Evolutionary conservation across 2,113 vertebrate genomes (phyloP).

Genomic region (Hiodon alosoides): DNA sequence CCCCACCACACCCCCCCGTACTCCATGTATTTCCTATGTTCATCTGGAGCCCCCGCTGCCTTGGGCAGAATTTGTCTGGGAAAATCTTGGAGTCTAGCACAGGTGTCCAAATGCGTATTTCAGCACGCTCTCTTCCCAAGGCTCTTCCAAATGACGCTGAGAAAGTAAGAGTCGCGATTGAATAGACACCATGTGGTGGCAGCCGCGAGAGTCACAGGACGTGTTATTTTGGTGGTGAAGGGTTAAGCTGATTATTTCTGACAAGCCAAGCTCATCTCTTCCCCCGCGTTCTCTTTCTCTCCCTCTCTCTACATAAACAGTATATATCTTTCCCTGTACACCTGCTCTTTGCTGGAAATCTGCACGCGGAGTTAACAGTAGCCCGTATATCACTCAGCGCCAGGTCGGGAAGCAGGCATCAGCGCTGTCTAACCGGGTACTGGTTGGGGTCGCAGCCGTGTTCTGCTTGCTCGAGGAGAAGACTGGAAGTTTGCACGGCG

Average conservation of each 20-base stretch:
- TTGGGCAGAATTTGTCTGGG: no score
- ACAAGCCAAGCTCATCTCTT: background rate
- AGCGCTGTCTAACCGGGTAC: slow-evolving; percentile 51
- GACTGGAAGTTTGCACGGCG: no score
- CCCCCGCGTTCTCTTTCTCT: background rate
- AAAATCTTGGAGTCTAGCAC: no score
- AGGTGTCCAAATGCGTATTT: no score
- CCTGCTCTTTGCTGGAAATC: slow-evolving; percentile 53
- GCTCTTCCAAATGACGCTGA: no score
- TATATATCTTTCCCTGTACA: slow-evolving; percentile 45
- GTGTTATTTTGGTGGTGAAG: background rate
- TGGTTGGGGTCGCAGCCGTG: slow-evolving; percentile 3
- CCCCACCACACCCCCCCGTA: no score
- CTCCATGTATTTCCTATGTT: no score
- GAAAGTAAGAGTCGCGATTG: no score
- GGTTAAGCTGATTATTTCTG: background rate
- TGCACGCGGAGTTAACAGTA: slow-evolving; percentile 60
- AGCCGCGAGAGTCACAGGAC: no score
- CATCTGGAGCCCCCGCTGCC: no score
- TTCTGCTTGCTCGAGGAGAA: background rate
- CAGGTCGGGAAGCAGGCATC: slow-evolving; percentile 51
- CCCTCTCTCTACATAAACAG: slow-evolving; percentile 14
- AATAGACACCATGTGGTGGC: no score
- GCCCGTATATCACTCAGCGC: slow-evolving; percentile 57
- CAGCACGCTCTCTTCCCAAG: no score